phyloP scores from a whole-genome alignment of 37 sponge, comb jelly and placozoan species.

The Hormiphora californensis region DNA sequence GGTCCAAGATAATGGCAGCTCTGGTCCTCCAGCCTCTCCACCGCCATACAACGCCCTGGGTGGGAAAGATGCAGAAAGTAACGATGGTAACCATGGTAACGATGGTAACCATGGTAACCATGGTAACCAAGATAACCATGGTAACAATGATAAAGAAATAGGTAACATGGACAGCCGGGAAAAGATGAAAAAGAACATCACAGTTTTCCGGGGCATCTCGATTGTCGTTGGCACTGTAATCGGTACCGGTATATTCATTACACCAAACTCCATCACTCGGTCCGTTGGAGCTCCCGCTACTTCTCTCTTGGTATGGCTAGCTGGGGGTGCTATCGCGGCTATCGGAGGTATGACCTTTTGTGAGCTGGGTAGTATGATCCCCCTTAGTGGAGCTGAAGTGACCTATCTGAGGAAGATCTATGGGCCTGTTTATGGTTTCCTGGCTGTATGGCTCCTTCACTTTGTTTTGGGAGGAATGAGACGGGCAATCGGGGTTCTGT shows the following conservation, averaged over 20 bases:
- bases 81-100: too few species aligned
- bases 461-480: not conserved
- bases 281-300: not conserved
- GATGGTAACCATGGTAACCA: too few species aligned
- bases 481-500: not conserved
- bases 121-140: too few species aligned
- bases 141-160: not conserved
- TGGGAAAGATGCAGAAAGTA: too few species aligned
- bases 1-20: too few species aligned
- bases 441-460: not conserved
- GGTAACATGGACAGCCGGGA: not conserved
- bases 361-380: constrained; percentile 44
- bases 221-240: constrained; percentile 8
- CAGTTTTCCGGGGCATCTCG: constrained; percentile 1
- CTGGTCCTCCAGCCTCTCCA: too few species aligned
- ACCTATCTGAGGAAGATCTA: constrained; percentile 23
- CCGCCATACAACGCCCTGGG: too few species aligned
- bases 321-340: not conserved
- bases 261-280: constrained; percentile 16
- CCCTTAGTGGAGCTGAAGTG: constrained; percentile 26
- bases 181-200: constrained; percentile 12
- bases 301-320: not conserved
- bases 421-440: constrained; percentile 6
- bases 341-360: not conserved
- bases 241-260: constrained; percentile 31